Evolutionary conservation across 2,113 vertebrate genomes (phyloP).

Genomic region (Castor canadensis): DNA sequence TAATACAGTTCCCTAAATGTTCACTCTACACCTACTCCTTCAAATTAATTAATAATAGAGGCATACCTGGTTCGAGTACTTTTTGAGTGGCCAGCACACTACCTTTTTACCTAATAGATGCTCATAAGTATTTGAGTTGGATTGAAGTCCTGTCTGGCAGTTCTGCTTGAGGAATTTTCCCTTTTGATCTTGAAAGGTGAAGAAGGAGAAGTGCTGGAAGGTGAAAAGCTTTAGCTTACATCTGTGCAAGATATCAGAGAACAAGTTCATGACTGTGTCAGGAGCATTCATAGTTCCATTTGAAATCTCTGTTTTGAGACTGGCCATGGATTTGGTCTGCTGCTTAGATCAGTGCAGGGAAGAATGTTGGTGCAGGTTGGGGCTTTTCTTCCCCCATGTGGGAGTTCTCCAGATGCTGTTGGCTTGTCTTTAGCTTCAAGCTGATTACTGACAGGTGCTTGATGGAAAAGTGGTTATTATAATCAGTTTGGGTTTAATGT

Average conservation of each 20-base stretch:
- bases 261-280: background rate
- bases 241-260: background rate
- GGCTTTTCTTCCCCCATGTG: background rate
- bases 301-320: background rate
- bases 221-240: constrained; percentile 15
- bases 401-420: background rate
- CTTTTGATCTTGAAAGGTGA: constrained; percentile 62
- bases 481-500: background rate
- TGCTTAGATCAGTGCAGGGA: background rate
- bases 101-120: background rate
- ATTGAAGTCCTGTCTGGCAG: constrained; percentile 44
- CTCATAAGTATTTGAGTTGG: background rate
- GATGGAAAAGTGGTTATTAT: constrained; percentile 28
- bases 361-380: background rate
- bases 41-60: background rate
- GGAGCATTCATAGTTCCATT: background rate
- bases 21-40: background rate
- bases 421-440: background rate
- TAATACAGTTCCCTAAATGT: background rate
- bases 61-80: rapidly evolving
- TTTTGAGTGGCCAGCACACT: background rate
- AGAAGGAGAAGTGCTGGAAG: constrained; percentile 1
- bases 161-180: background rate
- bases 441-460: constrained; percentile 44
- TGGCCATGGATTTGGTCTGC: background rate